A percentile compares a stretch with the other conserved stretches of the same genome.
Conservation (phyloP, 2,797 vertebrate genomes). For the Enteromius unitaeniatus region DNA sequence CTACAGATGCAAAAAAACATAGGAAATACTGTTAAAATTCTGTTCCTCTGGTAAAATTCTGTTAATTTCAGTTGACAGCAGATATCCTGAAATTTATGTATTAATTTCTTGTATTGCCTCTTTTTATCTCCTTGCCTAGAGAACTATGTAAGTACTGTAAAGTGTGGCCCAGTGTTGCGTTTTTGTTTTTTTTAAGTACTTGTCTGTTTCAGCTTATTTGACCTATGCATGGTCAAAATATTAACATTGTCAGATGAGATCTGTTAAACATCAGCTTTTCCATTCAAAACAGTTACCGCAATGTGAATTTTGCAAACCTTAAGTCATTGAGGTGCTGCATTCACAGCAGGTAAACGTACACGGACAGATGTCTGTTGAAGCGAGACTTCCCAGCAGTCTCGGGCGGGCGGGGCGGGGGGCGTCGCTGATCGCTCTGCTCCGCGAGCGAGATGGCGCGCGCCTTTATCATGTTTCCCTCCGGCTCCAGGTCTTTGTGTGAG, state of each 20-base stretch:
- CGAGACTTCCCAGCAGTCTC: slow-evolving; percentile 48
- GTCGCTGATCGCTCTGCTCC: slow-evolving; percentile 32
- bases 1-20: no score
- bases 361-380: slow-evolving; percentile 49
- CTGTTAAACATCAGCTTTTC: not conserved
- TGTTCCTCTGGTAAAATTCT: no score
- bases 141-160: not conserved
- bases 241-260: not conserved
- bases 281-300: not conserved
- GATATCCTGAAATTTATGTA: not conserved
- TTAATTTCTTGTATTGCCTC: not conserved
- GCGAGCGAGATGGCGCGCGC: slow-evolving; percentile 34
- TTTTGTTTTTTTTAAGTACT: not conserved
- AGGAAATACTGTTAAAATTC: no score
- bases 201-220: not conserved
- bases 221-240: not conserved
- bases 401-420: slow-evolving; percentile 11
- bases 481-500: slow-evolving; percentile 60
- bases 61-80: not conserved
- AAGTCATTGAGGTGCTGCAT: slow-evolving; percentile 10
- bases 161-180: no score
- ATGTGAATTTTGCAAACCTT: not conserved
- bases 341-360: slow-evolving; percentile 54
- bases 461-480: slow-evolving; percentile 60
- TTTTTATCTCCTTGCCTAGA: not conserved